Percentiles rank a stretch among this genome's conserved stretches.
Evolutionary conservation across 2,797 vertebrate genomes (phyloP).

Genomic region (Bradypus variegatus): DNA sequence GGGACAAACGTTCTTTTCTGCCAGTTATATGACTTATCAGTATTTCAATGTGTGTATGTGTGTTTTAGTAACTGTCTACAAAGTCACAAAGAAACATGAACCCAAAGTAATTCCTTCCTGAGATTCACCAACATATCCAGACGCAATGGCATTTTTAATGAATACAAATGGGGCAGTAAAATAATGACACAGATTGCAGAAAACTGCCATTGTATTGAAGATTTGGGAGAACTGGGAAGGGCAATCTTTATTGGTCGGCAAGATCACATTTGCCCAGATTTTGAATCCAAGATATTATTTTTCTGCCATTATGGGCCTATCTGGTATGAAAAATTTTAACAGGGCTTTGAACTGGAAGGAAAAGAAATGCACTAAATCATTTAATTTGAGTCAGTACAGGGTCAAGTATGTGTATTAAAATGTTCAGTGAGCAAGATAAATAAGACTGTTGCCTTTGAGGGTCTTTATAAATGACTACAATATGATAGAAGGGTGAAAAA

Average conservation of each 20-base stretch:
- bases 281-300: not conserved
- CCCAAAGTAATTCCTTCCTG: not conserved
- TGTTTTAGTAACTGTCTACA: not conserved
- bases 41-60: not conserved
- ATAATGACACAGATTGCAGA: not conserved
- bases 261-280: not conserved
- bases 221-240: not conserved
- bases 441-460: conserved; percentile 6
- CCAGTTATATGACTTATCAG: not conserved
- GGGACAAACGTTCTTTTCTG: not conserved
- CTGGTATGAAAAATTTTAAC: not conserved
- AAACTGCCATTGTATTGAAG: not conserved
- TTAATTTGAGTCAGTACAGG: not conserved
- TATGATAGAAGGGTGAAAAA: not conserved
- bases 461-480: not conserved
- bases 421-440: conserved; percentile 21
- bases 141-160: not conserved
- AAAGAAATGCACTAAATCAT: not conserved
- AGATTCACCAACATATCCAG: not conserved
- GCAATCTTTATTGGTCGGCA: not conserved
- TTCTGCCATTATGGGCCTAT: not conserved
- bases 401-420: not conserved
- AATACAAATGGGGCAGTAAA: not conserved
- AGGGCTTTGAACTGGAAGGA: not conserved
- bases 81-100: not conserved